phyloP scores from a whole-genome alignment of 2,888 invertebrate genomes.

The Matsumyia berberina region DNA sequence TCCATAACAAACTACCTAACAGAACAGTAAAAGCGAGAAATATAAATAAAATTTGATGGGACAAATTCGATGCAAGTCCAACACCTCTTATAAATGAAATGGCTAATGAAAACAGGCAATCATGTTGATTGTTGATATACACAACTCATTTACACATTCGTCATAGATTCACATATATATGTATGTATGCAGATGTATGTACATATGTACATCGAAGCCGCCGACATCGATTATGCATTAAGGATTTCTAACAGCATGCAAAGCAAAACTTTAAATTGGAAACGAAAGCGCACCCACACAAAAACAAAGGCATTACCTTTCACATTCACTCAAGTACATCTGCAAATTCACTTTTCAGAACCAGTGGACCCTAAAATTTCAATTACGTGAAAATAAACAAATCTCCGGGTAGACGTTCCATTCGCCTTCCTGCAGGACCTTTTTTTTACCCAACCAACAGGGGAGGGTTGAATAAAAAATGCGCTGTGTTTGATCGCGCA shows the following conservation, averaged over 20 bases:
- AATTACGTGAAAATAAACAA: constrained; percentile 74
- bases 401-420: constrained; percentile 48
- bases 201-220: background rate
- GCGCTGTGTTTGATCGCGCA: constrained; percentile 40
- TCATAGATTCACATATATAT: too few relatives aligned
- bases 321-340: constrained; percentile 61
- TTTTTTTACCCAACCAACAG: constrained; percentile 35
- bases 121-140: constrained; percentile 26
- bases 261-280: constrained; percentile 33
- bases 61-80: too few relatives aligned
- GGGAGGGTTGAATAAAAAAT: constrained; percentile 29
- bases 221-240: constrained; percentile 16
- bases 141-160: constrained; percentile 3
- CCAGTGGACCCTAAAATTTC: constrained; percentile 70
- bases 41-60: too few relatives aligned
- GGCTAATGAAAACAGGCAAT: too few relatives aligned
- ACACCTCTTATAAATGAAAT: too few relatives aligned
- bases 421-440: constrained; percentile 27
- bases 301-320: constrained; percentile 47
- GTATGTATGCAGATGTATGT: too few relatives aligned
- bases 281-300: constrained; percentile 39
- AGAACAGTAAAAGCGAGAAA: too few relatives aligned
- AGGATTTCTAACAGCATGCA: background rate
- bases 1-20: too few relatives aligned
- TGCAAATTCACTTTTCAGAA: constrained; percentile 60